Evolutionary conservation across 2,113 vertebrate genomes (phyloP), one percentile per base, ranked within the genome.

Genomic region (Clinocottus analis): DNA sequence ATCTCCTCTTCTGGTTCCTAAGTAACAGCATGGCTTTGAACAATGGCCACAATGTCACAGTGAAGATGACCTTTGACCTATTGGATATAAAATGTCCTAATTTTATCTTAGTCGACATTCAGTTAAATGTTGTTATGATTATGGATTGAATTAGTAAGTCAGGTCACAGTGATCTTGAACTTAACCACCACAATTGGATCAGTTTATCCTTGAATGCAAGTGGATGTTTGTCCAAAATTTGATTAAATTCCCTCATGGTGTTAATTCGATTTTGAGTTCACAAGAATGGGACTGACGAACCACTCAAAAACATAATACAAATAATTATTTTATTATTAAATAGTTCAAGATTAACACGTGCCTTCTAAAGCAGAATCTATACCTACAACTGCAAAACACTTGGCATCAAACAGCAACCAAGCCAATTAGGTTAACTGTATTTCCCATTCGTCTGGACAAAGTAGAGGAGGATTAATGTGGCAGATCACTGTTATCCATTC

Each of bases 401-500:
- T 56, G 7, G 37, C 35, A 66, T 53, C 21, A 66, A 47, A 19
- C 53, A 63, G 11, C 9, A 72, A 61, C 56, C 5, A n/a, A 77
- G 43, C 67, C 41, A 86, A 79, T 87, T 75, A 84, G 31, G 11
- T 39, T n/a, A 23, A 16, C 14, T 56, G 12, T 37, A 37, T 70
- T 37, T 62, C 51, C 67, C 39, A 17, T 84, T 86, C 37, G 73
- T 77, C 47, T 68, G 53, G 11, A 72, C 66, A 65, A 66, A 80
- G 43, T 17, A 68, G 29, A 33, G 39, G 29, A 69, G 85, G 79
- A 90, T 90, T 90, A 87, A 79, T 60, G 80, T 67, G 35, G 65
- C 79, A 77, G 68, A 78, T 89, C 80, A 77, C 33, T 71, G 82
- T 79, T 83, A 73, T 86, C 79, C 82, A 65, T 72, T 45, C 74